phyloP scores from a whole-genome alignment of 2,113 vertebrate species.

The Okapia johnstoni region DNA sequence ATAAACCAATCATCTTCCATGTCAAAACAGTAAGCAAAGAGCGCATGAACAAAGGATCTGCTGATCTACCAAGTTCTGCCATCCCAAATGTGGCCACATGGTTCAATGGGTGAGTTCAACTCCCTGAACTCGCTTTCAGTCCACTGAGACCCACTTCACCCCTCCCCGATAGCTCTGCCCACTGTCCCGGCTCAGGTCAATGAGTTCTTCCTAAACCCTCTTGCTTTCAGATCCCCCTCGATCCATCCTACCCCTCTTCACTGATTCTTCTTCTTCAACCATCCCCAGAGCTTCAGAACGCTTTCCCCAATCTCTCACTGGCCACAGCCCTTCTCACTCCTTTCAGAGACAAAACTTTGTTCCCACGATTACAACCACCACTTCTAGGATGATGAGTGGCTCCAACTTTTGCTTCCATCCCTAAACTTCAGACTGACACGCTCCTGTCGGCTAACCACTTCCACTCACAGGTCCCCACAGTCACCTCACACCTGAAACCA shows the following conservation, averaged over 20 bases:
- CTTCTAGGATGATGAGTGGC: neutral
- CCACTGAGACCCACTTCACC: neutral
- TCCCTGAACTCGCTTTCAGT: neutral
- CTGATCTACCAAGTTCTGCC: neutral
- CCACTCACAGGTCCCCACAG: neutral
- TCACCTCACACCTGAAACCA: neutral
- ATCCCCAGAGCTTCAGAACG: neutral
- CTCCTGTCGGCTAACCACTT: neutral
- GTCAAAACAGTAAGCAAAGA: neutral
- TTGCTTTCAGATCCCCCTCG: neutral
- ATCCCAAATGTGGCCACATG: neutral
- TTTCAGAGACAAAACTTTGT: neutral
- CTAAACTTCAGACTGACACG: neutral
- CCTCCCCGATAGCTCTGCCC: neutral
- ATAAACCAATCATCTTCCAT: neutral
- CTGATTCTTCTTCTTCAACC: neutral
- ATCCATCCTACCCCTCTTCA: neutral
- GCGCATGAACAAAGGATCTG: neutral
- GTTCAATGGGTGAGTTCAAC: neutral
- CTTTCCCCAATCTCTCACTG: neutral
- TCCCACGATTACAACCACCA: neutral
- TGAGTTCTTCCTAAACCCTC: neutral
- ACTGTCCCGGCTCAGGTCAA: neutral
- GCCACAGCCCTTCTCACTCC: neutral
- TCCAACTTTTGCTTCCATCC: neutral